Percentiles rank a stretch among this genome's conserved stretches.
Evolutionary conservation across 2,113 vertebrate genomes (phyloP).

Genomic region (Microtus montanus): DNA sequence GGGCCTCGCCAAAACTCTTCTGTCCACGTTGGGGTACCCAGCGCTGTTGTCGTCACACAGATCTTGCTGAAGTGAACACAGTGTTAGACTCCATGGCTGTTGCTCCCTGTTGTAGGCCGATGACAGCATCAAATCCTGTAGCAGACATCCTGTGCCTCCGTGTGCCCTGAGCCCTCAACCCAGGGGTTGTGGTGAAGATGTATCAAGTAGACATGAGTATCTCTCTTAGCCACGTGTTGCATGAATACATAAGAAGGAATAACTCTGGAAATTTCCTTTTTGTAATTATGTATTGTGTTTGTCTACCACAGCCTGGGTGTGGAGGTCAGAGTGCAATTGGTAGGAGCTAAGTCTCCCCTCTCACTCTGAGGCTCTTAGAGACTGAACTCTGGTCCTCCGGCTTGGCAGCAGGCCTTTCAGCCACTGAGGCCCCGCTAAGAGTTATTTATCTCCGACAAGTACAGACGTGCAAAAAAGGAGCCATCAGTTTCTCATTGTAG

Average conservation of each 20-base stretch:
- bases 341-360: background rate
- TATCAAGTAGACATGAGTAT: background rate
- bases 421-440: background rate
- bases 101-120: background rate
- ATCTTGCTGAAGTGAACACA: background rate
- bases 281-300: too few relatives aligned
- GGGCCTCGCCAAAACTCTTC: background rate
- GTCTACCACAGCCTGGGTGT: background rate
- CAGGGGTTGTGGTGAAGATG: background rate
- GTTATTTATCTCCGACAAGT: background rate
- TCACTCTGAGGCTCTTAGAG: background rate
- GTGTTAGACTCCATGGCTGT: too few relatives aligned
- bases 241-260: background rate
- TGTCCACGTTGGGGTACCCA: background rate
- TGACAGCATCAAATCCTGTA: background rate
- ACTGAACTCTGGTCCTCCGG: background rate
- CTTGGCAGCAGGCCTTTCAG: background rate
- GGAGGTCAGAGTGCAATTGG: background rate
- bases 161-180: background rate
- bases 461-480: conserved; percentile 35
- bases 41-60: background rate
- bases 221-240: background rate
- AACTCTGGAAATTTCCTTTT: background rate
- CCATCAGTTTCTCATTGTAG: conserved; percentile 42
- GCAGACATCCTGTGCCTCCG: background rate